Percentiles rank a stretch among this genome's conserved stretches.
Conservation (phyloP, 2,797 vertebrate species). For the Pseudocheirus occidentalis region DNA sequence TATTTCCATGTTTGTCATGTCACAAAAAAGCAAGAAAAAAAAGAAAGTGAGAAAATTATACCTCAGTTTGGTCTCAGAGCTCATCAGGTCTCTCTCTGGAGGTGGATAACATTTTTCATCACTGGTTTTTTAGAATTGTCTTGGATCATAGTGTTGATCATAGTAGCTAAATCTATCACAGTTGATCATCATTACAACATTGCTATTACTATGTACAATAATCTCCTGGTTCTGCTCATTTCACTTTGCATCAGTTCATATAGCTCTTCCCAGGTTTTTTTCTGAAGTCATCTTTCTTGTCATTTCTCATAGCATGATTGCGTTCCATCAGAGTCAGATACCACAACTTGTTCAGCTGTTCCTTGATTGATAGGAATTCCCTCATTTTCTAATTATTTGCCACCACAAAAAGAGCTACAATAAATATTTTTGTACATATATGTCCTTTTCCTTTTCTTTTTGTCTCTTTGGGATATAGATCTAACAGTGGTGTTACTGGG, state of each 20-base stretch:
- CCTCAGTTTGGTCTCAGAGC: neutral
- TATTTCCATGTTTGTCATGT: neutral
- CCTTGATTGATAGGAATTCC: neutral
- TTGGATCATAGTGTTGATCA: neutral
- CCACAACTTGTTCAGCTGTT: neutral
- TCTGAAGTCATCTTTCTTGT: neutral
- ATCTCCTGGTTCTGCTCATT: neutral
- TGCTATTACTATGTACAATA: neutral
- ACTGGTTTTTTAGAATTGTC: neutral
- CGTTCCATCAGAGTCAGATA: neutral
- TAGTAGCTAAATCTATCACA: neutral
- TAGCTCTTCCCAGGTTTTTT: neutral
- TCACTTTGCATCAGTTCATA: neutral
- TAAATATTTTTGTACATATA: neutral
- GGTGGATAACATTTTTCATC: neutral
- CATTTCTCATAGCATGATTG: neutral
- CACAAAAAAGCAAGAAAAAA: neutral
- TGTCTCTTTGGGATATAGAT: neutral
- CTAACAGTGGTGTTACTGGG: neutral
- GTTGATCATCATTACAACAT: neutral
- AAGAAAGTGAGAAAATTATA: neutral
- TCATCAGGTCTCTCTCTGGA: neutral
- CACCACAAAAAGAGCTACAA: neutral
- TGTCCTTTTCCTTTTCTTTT: neutral
- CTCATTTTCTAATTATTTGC: neutral